Percentiles rank a stretch among this genome's conserved stretches.
Evolutionary conservation across 2,113 vertebrate species (phyloP).

Genomic region (Chionis minor): DNA sequence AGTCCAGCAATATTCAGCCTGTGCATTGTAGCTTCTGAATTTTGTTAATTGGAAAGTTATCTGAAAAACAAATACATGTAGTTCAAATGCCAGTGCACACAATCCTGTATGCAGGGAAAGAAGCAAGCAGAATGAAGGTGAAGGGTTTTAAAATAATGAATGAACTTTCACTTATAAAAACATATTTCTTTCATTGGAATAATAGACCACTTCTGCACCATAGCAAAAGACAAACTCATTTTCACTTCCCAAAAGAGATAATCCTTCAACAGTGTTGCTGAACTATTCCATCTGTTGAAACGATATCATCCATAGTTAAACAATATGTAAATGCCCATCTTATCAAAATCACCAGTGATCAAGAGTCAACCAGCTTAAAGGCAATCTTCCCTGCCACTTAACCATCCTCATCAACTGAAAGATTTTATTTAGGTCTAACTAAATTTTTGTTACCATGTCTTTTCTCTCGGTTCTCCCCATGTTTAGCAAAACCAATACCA

Average conservation of each 20-base stretch:
- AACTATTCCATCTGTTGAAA: background rate
- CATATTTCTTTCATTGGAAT: background rate
- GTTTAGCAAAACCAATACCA: background rate
- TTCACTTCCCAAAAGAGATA: background rate
- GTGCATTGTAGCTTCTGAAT: background rate
- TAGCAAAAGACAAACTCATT: background rate
- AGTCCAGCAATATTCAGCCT: background rate
- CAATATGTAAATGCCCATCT: background rate
- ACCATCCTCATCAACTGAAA: rapidly evolving
- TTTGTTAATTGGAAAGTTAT: background rate
- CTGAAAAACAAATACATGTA: background rate
- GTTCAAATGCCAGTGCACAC: background rate
- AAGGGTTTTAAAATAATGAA: background rate
- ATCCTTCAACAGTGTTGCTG: background rate
- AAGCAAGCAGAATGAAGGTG: background rate
- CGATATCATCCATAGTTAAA: background rate
- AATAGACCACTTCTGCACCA: background rate
- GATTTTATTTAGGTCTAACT: background rate
- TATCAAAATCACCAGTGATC: background rate
- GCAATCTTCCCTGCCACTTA: background rate
- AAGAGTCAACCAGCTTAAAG: background rate
- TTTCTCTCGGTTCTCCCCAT: background rate
- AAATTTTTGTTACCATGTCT: background rate
- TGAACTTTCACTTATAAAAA: background rate
- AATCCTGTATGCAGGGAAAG: background rate